phyloP scores from a whole-genome alignment of 2,797 vertebrate genomes.

The Anguilla megastoma region DNA sequence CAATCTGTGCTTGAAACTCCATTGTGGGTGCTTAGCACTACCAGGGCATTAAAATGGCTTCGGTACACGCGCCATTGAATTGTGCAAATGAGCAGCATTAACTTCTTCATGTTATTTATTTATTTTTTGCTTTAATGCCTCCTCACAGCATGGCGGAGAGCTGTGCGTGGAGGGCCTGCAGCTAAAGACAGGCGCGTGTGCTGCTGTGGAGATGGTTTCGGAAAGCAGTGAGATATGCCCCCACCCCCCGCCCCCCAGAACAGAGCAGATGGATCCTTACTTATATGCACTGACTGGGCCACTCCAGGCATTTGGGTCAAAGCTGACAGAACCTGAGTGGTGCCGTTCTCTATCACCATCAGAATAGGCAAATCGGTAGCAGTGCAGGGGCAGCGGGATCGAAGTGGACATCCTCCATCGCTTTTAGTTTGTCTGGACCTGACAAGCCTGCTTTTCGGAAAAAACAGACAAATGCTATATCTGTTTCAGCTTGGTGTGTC shows the following conservation, averaged over 20 bases:
- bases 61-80: background rate
- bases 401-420: background rate
- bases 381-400: background rate
- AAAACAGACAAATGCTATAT: background rate
- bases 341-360: background rate
- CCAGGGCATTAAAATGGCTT: slow-evolving; percentile 19
- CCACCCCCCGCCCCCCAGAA: background rate
- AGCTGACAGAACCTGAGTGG: slow-evolving; percentile 5
- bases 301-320: background rate
- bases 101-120: slow-evolving; percentile 9
- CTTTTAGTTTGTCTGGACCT: background rate
- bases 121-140: background rate
- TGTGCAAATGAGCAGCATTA: slow-evolving; percentile 23
- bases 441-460: background rate
- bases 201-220: background rate
- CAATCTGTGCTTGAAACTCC: slow-evolving; percentile 12
- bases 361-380: background rate
- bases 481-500: background rate
- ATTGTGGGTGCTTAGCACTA: background rate
- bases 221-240: background rate
- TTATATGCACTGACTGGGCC: background rate
- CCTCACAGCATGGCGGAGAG: background rate
- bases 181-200: background rate
- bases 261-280: background rate
- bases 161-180: background rate